Percentiles rank a stretch among this genome's conserved stretches.
Conservation (phyloP, 2,888 invertebrate species). For the Volucella zonaria region DNA sequence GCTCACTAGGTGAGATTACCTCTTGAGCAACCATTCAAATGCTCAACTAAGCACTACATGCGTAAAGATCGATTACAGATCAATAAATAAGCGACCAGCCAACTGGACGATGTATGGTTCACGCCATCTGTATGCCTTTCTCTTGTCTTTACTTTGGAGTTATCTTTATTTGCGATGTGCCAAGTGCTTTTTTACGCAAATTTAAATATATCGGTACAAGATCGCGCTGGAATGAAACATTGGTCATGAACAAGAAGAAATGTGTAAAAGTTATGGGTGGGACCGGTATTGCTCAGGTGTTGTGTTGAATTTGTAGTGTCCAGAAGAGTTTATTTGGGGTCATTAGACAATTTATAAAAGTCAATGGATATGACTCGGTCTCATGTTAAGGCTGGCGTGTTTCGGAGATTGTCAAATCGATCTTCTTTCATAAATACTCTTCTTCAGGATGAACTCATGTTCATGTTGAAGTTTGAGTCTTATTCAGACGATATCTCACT, state of each 20-base stretch:
- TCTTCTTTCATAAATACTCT: too few species aligned
- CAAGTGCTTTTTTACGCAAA: conserved; percentile 55
- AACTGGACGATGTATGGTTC: conserved; percentile 48
- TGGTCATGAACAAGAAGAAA: neutral
- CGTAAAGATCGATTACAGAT: conserved; percentile 63
- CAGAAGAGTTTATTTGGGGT: too few species aligned
- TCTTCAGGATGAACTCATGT: too few species aligned
- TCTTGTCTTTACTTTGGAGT: conserved; percentile 6
- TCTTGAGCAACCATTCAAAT: conserved; percentile 37
- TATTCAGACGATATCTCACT: too few species aligned
- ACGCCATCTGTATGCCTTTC: conserved; percentile 32
- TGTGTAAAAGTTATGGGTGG: too few species aligned
- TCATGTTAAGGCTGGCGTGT: too few species aligned
- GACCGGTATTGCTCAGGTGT: too few species aligned
- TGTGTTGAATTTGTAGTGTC: too few species aligned
- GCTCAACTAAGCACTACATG: conserved; percentile 9
- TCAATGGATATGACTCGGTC: too few species aligned
- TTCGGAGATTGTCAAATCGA: too few species aligned
- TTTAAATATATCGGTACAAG: conserved; percentile 5
- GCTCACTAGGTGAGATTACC: neutral
- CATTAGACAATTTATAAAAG: too few species aligned
- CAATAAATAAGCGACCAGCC: conserved; percentile 54
- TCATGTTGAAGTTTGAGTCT: too few species aligned
- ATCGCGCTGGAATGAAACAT: conserved; percentile 10
- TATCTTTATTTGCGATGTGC: conserved; percentile 5